These are phyloP conservation scores for Malthinus flaveolus DNA, from an alignment of 2,888 invertebrate genomes.

Conservation along the genomic window DNA sequence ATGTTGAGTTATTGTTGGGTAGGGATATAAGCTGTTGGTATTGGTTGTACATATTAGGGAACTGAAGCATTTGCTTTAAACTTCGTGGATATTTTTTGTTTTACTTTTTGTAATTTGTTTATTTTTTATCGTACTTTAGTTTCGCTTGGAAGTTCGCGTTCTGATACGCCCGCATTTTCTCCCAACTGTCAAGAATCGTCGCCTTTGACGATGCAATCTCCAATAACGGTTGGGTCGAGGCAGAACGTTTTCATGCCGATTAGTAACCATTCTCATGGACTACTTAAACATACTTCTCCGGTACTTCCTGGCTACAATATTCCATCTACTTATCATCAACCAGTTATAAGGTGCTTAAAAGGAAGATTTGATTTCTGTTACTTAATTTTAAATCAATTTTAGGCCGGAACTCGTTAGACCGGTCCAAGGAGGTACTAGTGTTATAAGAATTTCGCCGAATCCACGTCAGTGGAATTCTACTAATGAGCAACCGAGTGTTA, in stretches of 20 bases:
- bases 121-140: conserved; percentile 58
- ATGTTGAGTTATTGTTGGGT: no score
- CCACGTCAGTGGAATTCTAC: conserved; percentile 54
- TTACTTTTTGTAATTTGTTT: no score
- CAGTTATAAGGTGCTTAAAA: conserved; percentile 48
- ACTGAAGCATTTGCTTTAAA: no score
- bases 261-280: conserved; percentile 61
- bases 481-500: conserved; percentile 54
- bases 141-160: conserved; percentile 89
- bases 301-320: conserved; percentile 49
- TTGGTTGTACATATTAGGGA: no score
- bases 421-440: conserved; percentile 70
- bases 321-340: conserved; percentile 48
- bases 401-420: conserved; percentile 77
- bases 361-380: neutral
- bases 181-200: conserved; percentile 72
- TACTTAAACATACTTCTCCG: conserved; percentile 56
- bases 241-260: conserved; percentile 94
- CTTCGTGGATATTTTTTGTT: conserved; percentile 12
- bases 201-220: conserved; percentile 68
- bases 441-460: conserved; percentile 82
- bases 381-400: conserved; percentile 25
- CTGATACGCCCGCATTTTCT: conserved; percentile 89
- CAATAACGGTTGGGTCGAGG: conserved; percentile 71
- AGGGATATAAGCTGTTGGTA: no score